A percentile compares a stretch with the other conserved stretches of the same genome.
phyloP scores from a whole-genome alignment of 2,888 invertebrate species.

The Eupithecia dodoneata region DNA sequence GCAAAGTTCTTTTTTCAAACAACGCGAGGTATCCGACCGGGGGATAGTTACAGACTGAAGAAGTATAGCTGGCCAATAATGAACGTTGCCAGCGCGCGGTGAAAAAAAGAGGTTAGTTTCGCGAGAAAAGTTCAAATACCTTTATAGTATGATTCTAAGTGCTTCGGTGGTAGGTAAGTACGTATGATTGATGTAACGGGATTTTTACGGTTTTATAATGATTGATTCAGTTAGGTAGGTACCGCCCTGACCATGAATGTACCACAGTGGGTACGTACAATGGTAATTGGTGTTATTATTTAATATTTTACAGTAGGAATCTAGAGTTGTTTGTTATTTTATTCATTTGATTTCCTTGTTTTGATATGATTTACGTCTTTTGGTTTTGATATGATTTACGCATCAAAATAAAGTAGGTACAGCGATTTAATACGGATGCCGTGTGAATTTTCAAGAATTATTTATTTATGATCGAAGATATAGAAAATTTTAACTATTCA shows the following conservation, averaged over 20 bases:
- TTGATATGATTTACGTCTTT: not conserved
- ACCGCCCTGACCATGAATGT: not conserved
- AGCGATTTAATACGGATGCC: too few relatives aligned
- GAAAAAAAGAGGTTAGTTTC: not conserved
- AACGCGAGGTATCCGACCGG: conserved; percentile 2
- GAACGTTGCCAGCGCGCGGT: conserved; percentile 24
- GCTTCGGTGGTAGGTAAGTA: not conserved
- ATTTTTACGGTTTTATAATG: not conserved
- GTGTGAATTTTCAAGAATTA: not conserved
- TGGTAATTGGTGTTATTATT: not conserved
- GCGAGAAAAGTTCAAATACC: conserved; percentile 5
- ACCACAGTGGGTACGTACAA: not conserved
- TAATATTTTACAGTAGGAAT: not conserved
- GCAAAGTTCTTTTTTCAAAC: not conserved
- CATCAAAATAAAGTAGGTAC: too few relatives aligned
- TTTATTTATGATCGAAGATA: not conserved
- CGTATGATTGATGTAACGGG: not conserved
- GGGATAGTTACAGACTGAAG: conserved; percentile 11
- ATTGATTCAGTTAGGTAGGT: not conserved
- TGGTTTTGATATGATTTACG: not conserved
- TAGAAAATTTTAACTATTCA: too few relatives aligned
- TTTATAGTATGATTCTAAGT: not conserved
- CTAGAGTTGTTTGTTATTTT: not conserved
- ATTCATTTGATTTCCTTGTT: not conserved
- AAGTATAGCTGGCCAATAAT: not conserved